These are phyloP conservation scores for Patagioenas fasciata DNA, from an alignment of 2,113 vertebrate genomes.

Conservation along the genomic window DNA sequence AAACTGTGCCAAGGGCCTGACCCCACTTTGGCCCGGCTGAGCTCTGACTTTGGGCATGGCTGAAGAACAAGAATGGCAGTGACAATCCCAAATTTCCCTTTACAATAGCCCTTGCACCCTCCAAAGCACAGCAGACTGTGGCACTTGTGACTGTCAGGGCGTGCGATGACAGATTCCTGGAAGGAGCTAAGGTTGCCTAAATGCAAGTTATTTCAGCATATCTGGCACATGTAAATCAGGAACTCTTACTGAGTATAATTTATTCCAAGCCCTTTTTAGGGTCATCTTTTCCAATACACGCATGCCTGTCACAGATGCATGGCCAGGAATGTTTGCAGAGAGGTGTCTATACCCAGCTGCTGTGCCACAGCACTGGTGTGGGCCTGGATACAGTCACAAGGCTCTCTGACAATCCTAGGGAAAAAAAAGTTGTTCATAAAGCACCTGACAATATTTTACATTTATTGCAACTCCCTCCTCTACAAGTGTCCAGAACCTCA, in stretches of 20 bases:
- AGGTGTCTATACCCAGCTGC: neutral
- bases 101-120: neutral
- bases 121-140: neutral
- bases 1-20: neutral
- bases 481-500: neutral
- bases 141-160: neutral
- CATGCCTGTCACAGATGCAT: neutral
- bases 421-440: neutral
- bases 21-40: neutral
- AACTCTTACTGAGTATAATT: neutral
- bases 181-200: neutral
- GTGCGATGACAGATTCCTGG: neutral
- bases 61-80: neutral
- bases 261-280: neutral
- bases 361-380: neutral
- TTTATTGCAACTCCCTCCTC: neutral
- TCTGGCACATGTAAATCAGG: neutral
- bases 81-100: neutral
- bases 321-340: neutral
- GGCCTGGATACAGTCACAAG: neutral
- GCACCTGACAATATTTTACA: neutral
- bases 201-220: neutral
- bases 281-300: neutral
- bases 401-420: neutral
- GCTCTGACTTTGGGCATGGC: neutral